Evolutionary conservation across 2,888 invertebrate species (phyloP), one percentile per base, ranked within the genome.

Genomic region (Athalia cordata): DNA sequence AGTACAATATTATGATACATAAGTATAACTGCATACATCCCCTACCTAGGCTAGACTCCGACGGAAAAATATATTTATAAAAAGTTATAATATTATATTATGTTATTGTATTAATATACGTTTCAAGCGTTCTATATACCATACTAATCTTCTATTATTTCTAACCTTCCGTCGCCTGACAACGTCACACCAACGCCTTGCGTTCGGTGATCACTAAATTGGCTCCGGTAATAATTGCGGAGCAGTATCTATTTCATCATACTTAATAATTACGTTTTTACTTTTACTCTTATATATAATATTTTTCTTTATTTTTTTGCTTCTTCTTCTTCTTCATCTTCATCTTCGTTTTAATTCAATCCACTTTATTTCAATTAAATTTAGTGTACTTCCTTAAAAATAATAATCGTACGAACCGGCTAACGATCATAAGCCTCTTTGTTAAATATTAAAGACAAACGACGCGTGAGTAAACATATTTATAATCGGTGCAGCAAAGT

Each of bases 41-140:
- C 87, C 87, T 89, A 89, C 87, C 89, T 89, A 89, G 87, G 88
- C 89, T 89, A 89, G 87, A 89, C 88, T 89, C 87, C 88, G 89
- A 89, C 89, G 89, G 87, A 90, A 89, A 90, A 89, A 90, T 90
- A 90, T 90, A 89, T 90, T 89, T 89, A 89, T 90, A 90, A 89
- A 89, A 89, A 89, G 89, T 89, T 89, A 89, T 88, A 88, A 87
- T 89, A 87, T 87, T 84, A 85, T 75, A 50, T 80, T 82, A 77
- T 84, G 70, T 76, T 78, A 80, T 62, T 55, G 15, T 80, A 79
- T 81, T 85, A 84, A 86, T 86, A 86, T 89, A 89, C 85, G 85
- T 81, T 82, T 84, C 84, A 85, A 84, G 82, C 81, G 80, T 85
- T 78, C 78, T 78, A 79, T 80, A 80, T 81, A 82, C 81, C 62